These are phyloP conservation scores for Aleadryas rufinucha DNA, from an alignment of 2,113 vertebrate genomes.

Conservation along the genomic window DNA sequence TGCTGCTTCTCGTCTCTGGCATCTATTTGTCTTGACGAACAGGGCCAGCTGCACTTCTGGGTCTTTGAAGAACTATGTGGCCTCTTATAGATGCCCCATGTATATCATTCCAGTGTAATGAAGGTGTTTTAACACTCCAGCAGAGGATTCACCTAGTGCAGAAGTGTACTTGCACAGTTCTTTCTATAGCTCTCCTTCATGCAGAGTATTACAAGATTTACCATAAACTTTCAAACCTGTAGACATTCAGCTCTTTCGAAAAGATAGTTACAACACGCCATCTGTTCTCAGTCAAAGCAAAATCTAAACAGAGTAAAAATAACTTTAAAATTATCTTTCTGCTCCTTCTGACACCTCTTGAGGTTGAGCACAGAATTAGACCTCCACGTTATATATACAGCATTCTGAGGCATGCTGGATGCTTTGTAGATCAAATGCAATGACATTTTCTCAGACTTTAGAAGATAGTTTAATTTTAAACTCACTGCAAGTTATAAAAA, in stretches of 20 bases:
- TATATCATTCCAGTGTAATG: background rate
- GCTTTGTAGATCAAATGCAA: slow-evolving; percentile 19
- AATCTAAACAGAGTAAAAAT: slow-evolving; percentile 14
- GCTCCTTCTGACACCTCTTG: background rate
- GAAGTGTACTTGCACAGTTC: background rate
- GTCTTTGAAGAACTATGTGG: background rate
- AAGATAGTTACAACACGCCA: background rate
- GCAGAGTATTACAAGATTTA: background rate
- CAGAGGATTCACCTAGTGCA: background rate
- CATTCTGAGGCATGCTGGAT: background rate
- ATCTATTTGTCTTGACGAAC: background rate
- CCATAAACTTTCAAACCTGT: background rate
- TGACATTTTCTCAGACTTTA: background rate
- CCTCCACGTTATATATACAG: slow-evolving; percentile 2
- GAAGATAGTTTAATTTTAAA: slow-evolving; percentile 14
- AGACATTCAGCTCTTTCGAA: background rate
- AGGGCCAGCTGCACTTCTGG: background rate
- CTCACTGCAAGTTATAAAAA: background rate
- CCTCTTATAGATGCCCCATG: background rate
- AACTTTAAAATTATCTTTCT: slow-evolving; percentile 9
- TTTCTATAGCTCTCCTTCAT: background rate
- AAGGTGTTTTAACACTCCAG: background rate
- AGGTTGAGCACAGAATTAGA: slow-evolving; percentile 17
- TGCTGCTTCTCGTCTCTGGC: background rate
- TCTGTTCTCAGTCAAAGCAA: slow-evolving; percentile 8